phyloP scores from a whole-genome alignment of 2,888 invertebrate species.

The Lissocephala sabroskyi region DNA sequence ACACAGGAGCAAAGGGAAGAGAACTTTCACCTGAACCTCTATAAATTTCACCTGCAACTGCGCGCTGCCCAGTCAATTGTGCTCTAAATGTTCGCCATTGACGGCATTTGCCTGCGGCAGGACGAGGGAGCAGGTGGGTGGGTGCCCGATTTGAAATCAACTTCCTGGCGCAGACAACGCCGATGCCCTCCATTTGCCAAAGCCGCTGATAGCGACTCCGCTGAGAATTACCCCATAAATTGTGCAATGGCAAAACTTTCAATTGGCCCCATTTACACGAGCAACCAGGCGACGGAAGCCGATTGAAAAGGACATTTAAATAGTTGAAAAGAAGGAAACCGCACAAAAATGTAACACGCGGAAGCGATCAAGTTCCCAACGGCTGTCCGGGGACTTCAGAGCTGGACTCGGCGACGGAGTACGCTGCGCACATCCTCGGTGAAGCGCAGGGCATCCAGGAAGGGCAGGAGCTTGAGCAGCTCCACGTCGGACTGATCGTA shows the following conservation, averaged over 20 bases:
- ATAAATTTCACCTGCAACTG: slow-evolving; percentile 44
- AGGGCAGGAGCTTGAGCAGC: slow-evolving; percentile 39
- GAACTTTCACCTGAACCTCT: slow-evolving; percentile 49
- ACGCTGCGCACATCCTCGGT: slow-evolving; percentile 39
- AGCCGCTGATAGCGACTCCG: slow-evolving; percentile 2
- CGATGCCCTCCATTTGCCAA: slow-evolving; percentile 4
- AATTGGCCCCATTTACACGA: slow-evolving; percentile 4
- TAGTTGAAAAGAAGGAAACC: too few species aligned
- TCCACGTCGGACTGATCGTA: slow-evolving; percentile 36
- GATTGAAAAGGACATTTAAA: too few species aligned
- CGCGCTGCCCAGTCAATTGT: slow-evolving; percentile 39
- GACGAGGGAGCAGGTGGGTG: background rate
- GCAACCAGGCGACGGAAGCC: too few species aligned
- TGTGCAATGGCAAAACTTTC: slow-evolving; percentile 2
- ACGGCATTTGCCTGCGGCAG: too few species aligned
- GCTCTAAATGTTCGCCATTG: slow-evolving; percentile 34
- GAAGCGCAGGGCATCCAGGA: slow-evolving; percentile 47
- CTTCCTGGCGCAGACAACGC: background rate
- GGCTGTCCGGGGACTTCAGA: background rate
- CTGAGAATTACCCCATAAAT: slow-evolving; percentile 3
- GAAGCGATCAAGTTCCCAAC: too few species aligned
- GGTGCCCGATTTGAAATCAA: slow-evolving; percentile 1
- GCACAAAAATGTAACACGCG: too few species aligned
- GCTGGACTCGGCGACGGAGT: slow-evolving; percentile 24
- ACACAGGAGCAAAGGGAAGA: too few species aligned